phyloP scores from a whole-genome alignment of 2,113 vertebrate species.

The Pomatostomus ruficeps region DNA sequence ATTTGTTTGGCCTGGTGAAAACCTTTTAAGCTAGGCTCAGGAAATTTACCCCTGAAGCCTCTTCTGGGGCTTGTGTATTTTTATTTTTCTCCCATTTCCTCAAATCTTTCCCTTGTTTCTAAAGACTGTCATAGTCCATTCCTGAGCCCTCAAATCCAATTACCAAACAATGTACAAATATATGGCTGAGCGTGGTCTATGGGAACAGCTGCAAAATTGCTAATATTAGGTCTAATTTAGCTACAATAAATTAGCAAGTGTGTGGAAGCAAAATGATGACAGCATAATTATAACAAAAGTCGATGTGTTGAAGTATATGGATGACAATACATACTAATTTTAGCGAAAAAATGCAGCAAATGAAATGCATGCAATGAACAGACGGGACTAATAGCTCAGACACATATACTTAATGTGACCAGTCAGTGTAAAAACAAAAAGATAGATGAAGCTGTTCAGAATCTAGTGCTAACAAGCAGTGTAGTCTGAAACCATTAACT shows the following conservation, averaged over 20 bases:
- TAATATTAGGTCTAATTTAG: conserved; percentile 85
- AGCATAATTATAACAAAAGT: conserved; percentile 85
- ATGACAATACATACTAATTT: conserved; percentile 84
- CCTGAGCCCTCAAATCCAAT: conserved; percentile 72
- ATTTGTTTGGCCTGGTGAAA: not conserved
- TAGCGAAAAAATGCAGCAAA: conserved; percentile 68
- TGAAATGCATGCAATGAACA: conserved; percentile 72
- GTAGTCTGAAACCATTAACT: conserved; percentile 79
- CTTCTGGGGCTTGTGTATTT: not conserved
- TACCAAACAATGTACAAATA: conserved; percentile 74
- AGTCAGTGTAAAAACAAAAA: conserved; percentile 82
- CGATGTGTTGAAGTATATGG: conserved; percentile 76
- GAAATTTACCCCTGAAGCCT: not conserved
- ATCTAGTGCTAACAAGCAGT: conserved; percentile 76
- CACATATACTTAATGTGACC: conserved; percentile 79
- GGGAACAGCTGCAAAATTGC: conserved; percentile 84
- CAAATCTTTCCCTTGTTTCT: conserved; percentile 42
- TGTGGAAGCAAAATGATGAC: conserved; percentile 79
- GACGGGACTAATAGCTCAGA: conserved; percentile 78
- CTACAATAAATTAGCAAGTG: conserved; percentile 83
- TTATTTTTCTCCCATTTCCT: conserved; percentile 4
- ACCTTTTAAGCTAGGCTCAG: not conserved
- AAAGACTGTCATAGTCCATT: conserved; percentile 25
- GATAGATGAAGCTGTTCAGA: conserved; percentile 81
- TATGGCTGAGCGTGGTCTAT: conserved; percentile 65